Base-by-base conservation (phyloP, 2,797 vertebrate species). In the Emys orbicularis region DNA sequence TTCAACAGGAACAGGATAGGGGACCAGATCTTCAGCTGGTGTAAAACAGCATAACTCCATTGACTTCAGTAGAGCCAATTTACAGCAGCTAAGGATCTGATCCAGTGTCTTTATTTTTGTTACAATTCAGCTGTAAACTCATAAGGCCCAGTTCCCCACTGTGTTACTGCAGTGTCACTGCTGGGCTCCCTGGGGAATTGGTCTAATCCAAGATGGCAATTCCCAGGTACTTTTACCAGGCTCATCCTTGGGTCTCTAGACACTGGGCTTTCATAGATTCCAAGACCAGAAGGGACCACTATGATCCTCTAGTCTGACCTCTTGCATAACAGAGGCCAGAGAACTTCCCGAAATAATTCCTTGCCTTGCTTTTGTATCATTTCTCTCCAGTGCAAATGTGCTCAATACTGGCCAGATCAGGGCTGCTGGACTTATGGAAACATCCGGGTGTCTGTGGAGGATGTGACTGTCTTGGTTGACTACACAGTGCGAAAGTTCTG, bases 361-460 rank as follows among this genome's bases (percentile, higher is more conserved):
- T 47, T 18, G 47, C 72, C 56, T 96, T 53, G 92, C 41, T 68
- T 72, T 31, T 6, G 0, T 68, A 72, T 4, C 8, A 72, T 90
- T 93, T 91, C 47, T 97, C 90, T 96, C 56, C 88, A 99, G 99
- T 99, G 99, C 96, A 99, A 99, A 95, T 99, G 99, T 98, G 99
- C 99, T 74, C 99, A 99, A 98, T 99, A 99, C 98, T 99, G 99
- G 99, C 99, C 99, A n/a, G 99, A 99, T 98, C 99, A 99, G 98
- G 99, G 99, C 97, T 99, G 99, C 97, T 99, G 99, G 99, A 99
- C 99, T 0, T 99, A 99, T 0, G 99, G 99, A 85, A 99, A 99
- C 97, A 99, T 99, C 96, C 99, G 99, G 1, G 99, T 99, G 87
- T 99, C 99, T 0, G 99, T 99, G 83, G 99, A 99, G 89, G 99